A percentile compares a stretch with the other conserved stretches of the same genome.
Conservation (phyloP, 2,797 vertebrate species). For the Crocidura indochinensis region DNA sequence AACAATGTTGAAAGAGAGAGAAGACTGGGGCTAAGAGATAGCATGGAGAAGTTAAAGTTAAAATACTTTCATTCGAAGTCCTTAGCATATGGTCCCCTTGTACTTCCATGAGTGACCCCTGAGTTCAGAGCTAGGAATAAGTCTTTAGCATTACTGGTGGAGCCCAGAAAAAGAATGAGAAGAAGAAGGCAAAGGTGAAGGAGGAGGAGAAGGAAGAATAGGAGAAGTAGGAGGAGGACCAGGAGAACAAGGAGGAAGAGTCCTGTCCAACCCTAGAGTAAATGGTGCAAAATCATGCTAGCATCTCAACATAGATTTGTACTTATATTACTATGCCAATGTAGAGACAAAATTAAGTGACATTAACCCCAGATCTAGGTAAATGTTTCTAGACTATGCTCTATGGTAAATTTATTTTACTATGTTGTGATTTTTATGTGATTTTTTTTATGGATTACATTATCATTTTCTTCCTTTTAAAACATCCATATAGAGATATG, state of each 20-base stretch:
- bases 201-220: too few relatives aligned
- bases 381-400: conserved; percentile 18
- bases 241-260: not conserved
- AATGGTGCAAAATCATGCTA: conserved; percentile 7
- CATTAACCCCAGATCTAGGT: not conserved
- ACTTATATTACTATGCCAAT: not conserved
- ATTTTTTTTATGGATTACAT: conserved; percentile 46
- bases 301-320: not conserved
- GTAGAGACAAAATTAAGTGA: not conserved
- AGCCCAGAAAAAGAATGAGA: too few relatives aligned
- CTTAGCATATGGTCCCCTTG: too few relatives aligned
- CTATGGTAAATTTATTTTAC: too few relatives aligned
- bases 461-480: conserved; percentile 54
- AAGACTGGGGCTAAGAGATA: too few relatives aligned
- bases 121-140: too few relatives aligned
- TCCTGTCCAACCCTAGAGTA: not conserved
- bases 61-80: too few relatives aligned
- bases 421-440: not conserved
- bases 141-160: too few relatives aligned
- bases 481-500: not conserved
- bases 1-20: not conserved
- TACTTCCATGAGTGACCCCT: too few relatives aligned
- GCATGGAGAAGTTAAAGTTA: too few relatives aligned
- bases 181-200: too few relatives aligned
- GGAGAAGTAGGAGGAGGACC: not conserved